These are phyloP conservation scores for Crocuta crocuta DNA, from an alignment of 2,113 vertebrate genomes.

Conservation along the genomic window DNA sequence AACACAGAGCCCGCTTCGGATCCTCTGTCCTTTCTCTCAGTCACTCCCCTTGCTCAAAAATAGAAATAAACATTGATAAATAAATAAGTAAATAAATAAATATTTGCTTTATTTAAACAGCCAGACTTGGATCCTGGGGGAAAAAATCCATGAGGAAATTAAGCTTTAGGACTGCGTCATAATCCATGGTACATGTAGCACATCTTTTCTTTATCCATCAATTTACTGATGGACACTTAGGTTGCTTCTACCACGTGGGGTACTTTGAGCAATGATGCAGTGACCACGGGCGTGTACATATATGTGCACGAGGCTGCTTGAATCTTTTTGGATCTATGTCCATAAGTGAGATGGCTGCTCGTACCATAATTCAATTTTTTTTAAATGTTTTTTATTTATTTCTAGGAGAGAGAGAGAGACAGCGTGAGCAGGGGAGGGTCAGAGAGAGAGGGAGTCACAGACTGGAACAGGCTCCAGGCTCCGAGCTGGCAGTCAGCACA, in stretches of 20 bases:
- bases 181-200: not conserved
- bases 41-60: too few species aligned
- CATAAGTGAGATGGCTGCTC: not conserved
- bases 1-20: too few species aligned
- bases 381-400: not conserved
- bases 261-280: not conserved
- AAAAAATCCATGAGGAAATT: not conserved
- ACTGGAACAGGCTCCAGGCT: too few species aligned
- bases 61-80: too few species aligned
- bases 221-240: not conserved
- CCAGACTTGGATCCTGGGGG: not conserved
- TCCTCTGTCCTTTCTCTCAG: too few species aligned
- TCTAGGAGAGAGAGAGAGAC: too few species aligned
- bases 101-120: not conserved
- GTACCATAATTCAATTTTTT: not conserved
- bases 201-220: not conserved
- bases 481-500: too few species aligned
- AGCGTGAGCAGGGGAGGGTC: too few species aligned
- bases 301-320: not conserved
- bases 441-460: too few species aligned
- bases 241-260: not conserved
- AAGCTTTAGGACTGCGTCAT: not conserved
- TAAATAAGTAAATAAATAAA: too few species aligned
- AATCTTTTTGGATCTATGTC: not conserved
- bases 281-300: not conserved